Conservation (phyloP, 2,113 vertebrate species). For the Cheilinus undulatus region DNA sequence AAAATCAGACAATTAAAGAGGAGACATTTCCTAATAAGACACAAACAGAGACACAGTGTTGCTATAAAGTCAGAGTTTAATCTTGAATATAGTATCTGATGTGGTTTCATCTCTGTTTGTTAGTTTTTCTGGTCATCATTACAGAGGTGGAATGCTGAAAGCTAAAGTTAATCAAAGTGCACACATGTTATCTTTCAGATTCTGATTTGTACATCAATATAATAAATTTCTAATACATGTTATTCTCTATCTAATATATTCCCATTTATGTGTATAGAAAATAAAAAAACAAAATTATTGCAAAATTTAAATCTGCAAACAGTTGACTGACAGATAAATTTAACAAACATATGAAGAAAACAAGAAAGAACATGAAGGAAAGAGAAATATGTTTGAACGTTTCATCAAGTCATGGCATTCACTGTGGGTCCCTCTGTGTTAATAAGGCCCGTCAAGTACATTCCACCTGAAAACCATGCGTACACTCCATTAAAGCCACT, state of each 20-base stretch:
- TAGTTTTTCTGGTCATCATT: slow-evolving; percentile 59
- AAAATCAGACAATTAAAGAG: too few species aligned
- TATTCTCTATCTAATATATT: slow-evolving; percentile 28
- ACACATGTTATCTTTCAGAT: slow-evolving; percentile 44
- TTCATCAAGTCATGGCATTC: neutral
- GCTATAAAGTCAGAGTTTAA: slow-evolving; percentile 81
- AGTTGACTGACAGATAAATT: slow-evolving; percentile 37
- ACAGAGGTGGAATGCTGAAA: slow-evolving; percentile 72
- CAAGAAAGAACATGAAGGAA: slow-evolving; percentile 13
- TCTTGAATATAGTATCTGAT: slow-evolving; percentile 69
- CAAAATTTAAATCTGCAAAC: slow-evolving; percentile 59
- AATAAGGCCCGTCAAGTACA: slow-evolving; percentile 50
- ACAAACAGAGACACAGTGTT: neutral
- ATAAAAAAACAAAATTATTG: slow-evolving; percentile 69
- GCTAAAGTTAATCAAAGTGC: slow-evolving; percentile 61
- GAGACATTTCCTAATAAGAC: neutral
- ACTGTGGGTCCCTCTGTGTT: neutral
- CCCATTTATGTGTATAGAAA: slow-evolving; percentile 64
- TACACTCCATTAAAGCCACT: slow-evolving; percentile 44
- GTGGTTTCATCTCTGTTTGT: slow-evolving; percentile 56
- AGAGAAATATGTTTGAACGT: slow-evolving; percentile 13
- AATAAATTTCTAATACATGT: slow-evolving; percentile 44
- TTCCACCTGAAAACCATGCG: slow-evolving; percentile 26
- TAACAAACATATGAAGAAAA: slow-evolving; percentile 16
- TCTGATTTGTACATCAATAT: slow-evolving; percentile 60